These are phyloP conservation scores for Myocastor coypus DNA, from an alignment of 2,113 vertebrate genomes.

Conservation along the genomic window DNA sequence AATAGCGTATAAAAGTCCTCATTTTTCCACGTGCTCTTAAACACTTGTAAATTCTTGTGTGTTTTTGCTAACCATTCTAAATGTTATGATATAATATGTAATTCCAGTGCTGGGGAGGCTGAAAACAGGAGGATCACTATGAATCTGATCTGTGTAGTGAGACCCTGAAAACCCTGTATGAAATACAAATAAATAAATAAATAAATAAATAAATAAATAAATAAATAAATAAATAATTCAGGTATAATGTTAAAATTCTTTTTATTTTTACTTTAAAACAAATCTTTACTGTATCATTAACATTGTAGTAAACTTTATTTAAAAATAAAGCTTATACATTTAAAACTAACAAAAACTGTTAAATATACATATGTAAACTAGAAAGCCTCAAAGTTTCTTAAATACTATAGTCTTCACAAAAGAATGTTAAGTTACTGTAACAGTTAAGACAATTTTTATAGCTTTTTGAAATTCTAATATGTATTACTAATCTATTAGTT, in stretches of 20 bases:
- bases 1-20: no score
- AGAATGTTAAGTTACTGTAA: constrained; percentile 66
- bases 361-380: constrained; percentile 72
- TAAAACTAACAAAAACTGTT: constrained; percentile 71
- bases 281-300: constrained; percentile 86
- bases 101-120: no score
- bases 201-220: no score
- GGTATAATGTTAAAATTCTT: constrained; percentile 86
- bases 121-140: no score
- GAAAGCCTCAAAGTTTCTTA: constrained; percentile 74
- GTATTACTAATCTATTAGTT: constrained; percentile 57
- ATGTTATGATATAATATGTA: no score
- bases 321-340: constrained; percentile 83
- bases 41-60: no score
- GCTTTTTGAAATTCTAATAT: constrained; percentile 64
- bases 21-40: no score
- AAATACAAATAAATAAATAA: no score
- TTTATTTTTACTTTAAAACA: constrained; percentile 85
- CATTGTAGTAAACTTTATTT: constrained; percentile 77
- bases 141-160: no score
- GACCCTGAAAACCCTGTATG: no score
- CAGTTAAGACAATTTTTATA: constrained; percentile 72
- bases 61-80: no score
- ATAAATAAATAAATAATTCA: constrained; percentile 83
- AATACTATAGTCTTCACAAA: constrained; percentile 76